phyloP scores from a whole-genome alignment of 2,113 vertebrate genomes.

The Pedetes capensis region DNA sequence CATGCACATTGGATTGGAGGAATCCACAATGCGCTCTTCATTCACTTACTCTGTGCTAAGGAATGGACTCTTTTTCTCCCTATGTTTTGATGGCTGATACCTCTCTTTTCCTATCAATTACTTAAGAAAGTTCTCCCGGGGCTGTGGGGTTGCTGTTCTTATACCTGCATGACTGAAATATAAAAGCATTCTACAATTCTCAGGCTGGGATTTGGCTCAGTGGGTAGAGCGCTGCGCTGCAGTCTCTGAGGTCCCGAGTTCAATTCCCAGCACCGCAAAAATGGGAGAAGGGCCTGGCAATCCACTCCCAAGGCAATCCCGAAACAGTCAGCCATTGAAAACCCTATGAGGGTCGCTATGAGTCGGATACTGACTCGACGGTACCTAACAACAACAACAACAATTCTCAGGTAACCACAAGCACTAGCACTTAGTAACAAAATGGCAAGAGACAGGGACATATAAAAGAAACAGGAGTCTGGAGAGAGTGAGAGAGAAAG shows the following conservation, averaged over 20 bases:
- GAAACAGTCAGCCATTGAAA: too few relatives aligned
- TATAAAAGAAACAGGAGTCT: not conserved
- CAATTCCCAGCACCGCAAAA: too few relatives aligned
- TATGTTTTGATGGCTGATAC: not conserved
- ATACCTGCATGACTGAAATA: not conserved
- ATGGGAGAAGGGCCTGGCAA: too few relatives aligned
- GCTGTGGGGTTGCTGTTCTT: not conserved
- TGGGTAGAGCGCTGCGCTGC: too few relatives aligned
- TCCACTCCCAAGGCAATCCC: too few relatives aligned
- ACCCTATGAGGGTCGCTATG: too few relatives aligned
- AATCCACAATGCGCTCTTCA: fast-evolving
- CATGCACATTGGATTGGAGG: fast-evolving
- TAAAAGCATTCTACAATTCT: not conserved
- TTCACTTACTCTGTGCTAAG: not conserved
- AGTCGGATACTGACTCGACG: too few relatives aligned
- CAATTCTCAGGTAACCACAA: not conserved
- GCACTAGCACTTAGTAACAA: not conserved
- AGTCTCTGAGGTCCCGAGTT: too few relatives aligned
- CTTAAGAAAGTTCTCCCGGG: not conserved
- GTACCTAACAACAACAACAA: too few relatives aligned
- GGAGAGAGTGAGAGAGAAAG: not conserved
- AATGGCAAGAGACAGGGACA: not conserved
- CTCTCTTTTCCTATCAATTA: not conserved
- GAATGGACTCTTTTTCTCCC: not conserved
- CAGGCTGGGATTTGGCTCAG: too few relatives aligned